These are phyloP conservation scores for Phasia obesa DNA, from an alignment of 2,888 invertebrate genomes.

Conservation along the genomic window DNA sequence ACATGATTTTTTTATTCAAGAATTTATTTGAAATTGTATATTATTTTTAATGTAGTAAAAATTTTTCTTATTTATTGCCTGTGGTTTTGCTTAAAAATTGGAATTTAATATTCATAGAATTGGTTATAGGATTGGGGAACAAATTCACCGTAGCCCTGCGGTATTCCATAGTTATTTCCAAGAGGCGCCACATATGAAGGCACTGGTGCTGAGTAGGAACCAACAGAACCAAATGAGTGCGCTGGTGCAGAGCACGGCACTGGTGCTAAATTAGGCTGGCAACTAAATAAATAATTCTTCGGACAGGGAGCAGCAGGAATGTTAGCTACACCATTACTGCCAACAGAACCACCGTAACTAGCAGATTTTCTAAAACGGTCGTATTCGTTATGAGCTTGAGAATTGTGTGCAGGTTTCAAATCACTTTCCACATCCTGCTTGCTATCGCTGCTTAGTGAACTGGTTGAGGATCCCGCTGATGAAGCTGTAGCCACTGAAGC, in stretches of 20 bases:
- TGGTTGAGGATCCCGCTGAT: neutral
- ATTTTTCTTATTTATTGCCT: neutral
- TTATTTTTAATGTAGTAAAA: neutral
- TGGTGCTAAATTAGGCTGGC: slow-evolving; percentile 69
- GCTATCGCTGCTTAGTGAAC: slow-evolving; percentile 8
- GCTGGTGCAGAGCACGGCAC: slow-evolving; percentile 50
- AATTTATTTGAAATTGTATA: neutral
- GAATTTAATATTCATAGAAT: slow-evolving; percentile 42
- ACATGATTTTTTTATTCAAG: neutral
- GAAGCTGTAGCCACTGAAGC: slow-evolving; percentile 13
- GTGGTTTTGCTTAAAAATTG: neutral
- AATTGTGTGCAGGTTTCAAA: neutral
- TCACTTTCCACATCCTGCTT: slow-evolving; percentile 40
- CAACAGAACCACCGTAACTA: slow-evolving; percentile 15
- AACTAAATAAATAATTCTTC: slow-evolving; percentile 79
- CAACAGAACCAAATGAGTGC: slow-evolving; percentile 36
- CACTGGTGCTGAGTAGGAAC: slow-evolving; percentile 62
- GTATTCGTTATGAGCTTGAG: slow-evolving; percentile 16
- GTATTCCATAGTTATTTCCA: slow-evolving; percentile 20
- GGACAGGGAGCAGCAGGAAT: slow-evolving; percentile 77
- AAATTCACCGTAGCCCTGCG: slow-evolving; percentile 18
- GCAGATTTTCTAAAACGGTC: slow-evolving; percentile 36
- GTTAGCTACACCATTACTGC: slow-evolving; percentile 12
- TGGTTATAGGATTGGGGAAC: slow-evolving; percentile 31
- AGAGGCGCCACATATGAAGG: slow-evolving; percentile 59